Conservation (phyloP, 2,888 invertebrate genomes). For the Brenthis daphne region DNA sequence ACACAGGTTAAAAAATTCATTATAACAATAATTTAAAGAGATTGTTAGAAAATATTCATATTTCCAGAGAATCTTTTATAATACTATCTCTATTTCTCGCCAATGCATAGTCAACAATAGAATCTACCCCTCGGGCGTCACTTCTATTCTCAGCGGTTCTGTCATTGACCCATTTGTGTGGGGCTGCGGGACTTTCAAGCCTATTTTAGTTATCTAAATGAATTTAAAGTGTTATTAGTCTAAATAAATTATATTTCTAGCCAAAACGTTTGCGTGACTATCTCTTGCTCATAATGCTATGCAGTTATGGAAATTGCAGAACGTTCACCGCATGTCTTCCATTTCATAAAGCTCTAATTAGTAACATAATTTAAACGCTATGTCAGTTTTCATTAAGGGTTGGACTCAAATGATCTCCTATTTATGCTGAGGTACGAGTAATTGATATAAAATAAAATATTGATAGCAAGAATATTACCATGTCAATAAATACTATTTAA, state of each 20-base stretch:
- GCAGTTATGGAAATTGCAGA: background rate
- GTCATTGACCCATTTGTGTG: conserved; percentile 76
- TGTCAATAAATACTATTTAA: too few relatives aligned
- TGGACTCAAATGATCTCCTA: too few relatives aligned
- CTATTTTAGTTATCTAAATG: conserved; percentile 62
- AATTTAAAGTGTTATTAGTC: conserved; percentile 58
- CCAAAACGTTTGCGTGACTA: background rate
- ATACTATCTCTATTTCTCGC: conserved; percentile 43
- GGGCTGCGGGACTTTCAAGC: conserved; percentile 51
- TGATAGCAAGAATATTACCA: too few relatives aligned
- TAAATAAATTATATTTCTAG: background rate
- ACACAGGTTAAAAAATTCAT: background rate
- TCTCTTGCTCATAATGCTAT: background rate
- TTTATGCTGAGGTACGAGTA: too few relatives aligned
- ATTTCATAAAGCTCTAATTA: too few relatives aligned
- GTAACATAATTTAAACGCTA: too few relatives aligned
- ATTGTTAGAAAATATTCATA: conserved; percentile 28
- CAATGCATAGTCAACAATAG: conserved; percentile 63
- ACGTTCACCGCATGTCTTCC: too few relatives aligned
- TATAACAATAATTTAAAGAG: conserved; percentile 21
- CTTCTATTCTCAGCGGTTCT: conserved; percentile 73
- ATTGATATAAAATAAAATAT: too few relatives aligned
- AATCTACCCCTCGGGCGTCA: conserved; percentile 68
- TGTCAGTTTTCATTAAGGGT: too few relatives aligned
- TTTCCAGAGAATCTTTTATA: conserved; percentile 42